Evolutionary conservation across 2,888 invertebrate genomes (phyloP), one percentile per base, ranked within the genome.

Genomic region (Amphiduros pacificus): DNA sequence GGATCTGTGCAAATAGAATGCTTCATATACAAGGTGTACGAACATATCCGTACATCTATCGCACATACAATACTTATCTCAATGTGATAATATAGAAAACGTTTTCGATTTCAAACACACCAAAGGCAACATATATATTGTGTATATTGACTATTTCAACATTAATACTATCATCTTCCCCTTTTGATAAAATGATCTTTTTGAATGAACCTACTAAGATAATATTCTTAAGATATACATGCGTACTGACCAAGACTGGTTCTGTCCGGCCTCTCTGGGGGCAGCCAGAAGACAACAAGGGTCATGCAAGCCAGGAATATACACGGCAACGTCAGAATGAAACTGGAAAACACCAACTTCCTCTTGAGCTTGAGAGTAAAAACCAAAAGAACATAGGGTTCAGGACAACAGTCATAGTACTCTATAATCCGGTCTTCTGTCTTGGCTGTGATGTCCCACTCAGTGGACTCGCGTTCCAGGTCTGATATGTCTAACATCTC

Each of bases 321-420:
- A 40, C 63, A 63, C 1, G 63, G 63, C 55, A 63, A 22, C 1
- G 63, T 63, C 14, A 63, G 60, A 48, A 63, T 63, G 41, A 63
- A 60, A 40, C 60, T 63, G 28, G 60, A 60, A 52, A 63, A 63
- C 17, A 63, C 63, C 55, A 63, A 32, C 52, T 63, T 63, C 36
- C 63, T 22, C 20, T 60, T 60, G 32, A 63, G 27, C 11, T 26
- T 54, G 44, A 63, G 31, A 9, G 63, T 54, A 50, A 63, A 63
- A 24, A 52, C 60, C 44, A 63, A 41, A 20, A 55, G 61, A 29
- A 61, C 64, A 24, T 59, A 64, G 9, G 64, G 64, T 9, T 64
- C 64, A n/a, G 28, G 41, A 44, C 64, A 64, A 52, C 64, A 64
- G 59, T 64, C 64, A 28, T 62, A 64, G 27, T 60, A 63, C 11